Conservation (phyloP, 2,113 vertebrate species). For the Suncus etruscus region DNA sequence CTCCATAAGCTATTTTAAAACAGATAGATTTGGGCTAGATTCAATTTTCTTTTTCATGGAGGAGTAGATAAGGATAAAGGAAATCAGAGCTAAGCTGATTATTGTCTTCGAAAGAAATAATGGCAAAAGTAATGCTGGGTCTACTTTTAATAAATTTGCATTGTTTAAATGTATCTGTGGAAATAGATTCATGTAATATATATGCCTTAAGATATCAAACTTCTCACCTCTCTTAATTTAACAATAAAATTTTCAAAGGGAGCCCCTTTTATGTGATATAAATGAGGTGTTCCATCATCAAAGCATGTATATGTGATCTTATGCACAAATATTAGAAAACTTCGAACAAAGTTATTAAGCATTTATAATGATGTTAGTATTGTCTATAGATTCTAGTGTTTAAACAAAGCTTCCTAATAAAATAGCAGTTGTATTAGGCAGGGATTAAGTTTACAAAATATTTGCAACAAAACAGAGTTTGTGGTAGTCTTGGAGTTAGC, state of each 20-base stretch:
- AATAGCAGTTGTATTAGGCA: not conserved
- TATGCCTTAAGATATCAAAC: not conserved
- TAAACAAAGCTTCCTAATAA: slow-evolving; percentile 31
- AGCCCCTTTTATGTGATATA: not conserved
- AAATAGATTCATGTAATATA: slow-evolving; percentile 15
- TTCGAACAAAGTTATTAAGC: not conserved
- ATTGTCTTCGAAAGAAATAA: slow-evolving; percentile 40
- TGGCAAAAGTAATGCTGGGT: not conserved
- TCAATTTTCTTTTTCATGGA: slow-evolving; percentile 25
- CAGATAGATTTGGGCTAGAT: slow-evolving; percentile 47
- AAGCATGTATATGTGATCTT: not conserved
- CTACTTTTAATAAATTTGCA: slow-evolving; percentile 16
- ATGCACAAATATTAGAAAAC: slow-evolving; percentile 32
- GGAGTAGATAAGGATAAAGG: not conserved
- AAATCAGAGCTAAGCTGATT: slow-evolving; percentile 11
- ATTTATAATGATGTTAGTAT: not conserved
- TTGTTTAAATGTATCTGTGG: slow-evolving; percentile 1
- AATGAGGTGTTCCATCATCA: not conserved
- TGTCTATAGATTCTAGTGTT: not conserved
- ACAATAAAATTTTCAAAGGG: slow-evolving; percentile 52
- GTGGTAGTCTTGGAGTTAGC: not conserved
- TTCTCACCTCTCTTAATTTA: slow-evolving; percentile 4
- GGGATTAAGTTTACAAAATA: not conserved
- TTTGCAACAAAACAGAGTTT: not conserved
- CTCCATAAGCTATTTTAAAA: slow-evolving; percentile 59